These are phyloP conservation scores for Drosophila monieri DNA, from an alignment of 2,888 invertebrate species.

Conservation along the genomic window DNA sequence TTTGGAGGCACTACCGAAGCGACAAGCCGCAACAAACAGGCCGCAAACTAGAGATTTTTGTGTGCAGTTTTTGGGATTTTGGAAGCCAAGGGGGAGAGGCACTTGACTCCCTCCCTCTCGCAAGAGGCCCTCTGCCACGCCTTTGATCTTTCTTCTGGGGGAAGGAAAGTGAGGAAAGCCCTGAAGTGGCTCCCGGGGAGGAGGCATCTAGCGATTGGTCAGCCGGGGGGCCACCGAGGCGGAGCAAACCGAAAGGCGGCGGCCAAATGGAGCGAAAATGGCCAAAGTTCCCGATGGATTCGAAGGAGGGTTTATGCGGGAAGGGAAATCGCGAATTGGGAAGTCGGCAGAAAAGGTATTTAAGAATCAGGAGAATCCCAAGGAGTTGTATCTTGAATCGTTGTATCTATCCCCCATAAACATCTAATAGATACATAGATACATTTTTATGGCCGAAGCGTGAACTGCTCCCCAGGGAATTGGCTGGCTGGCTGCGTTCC, in stretches of 20 bases:
- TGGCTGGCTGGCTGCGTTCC: constrained; percentile 54
- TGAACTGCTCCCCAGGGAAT: constrained; percentile 77
- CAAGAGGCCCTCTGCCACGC: background rate
- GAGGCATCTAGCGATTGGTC: constrained; percentile 39
- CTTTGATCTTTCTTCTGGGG: constrained; percentile 44
- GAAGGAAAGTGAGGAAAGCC: constrained; percentile 6
- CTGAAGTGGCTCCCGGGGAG: background rate
- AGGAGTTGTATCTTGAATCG: background rate
- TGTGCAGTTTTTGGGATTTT: no score
- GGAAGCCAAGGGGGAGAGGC: no score
- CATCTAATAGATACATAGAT: constrained; percentile 41
- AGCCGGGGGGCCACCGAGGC: constrained; percentile 21
- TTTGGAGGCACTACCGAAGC: background rate
- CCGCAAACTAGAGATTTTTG: background rate
- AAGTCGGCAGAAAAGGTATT: background rate
- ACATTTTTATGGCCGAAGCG: constrained; percentile 56
- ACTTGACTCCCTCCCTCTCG: no score
- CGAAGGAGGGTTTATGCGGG: constrained; percentile 23
- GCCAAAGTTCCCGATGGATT: constrained; percentile 20
- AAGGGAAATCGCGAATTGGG: background rate
- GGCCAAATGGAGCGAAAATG: constrained; percentile 61
- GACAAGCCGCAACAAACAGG: constrained; percentile 33
- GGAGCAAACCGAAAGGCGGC: constrained; percentile 40
- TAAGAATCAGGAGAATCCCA: background rate
- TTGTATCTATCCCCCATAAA: constrained; percentile 11